Base-by-base conservation (phyloP, 1,140 invertebrate species). In the Tribolium madens region DNA sequence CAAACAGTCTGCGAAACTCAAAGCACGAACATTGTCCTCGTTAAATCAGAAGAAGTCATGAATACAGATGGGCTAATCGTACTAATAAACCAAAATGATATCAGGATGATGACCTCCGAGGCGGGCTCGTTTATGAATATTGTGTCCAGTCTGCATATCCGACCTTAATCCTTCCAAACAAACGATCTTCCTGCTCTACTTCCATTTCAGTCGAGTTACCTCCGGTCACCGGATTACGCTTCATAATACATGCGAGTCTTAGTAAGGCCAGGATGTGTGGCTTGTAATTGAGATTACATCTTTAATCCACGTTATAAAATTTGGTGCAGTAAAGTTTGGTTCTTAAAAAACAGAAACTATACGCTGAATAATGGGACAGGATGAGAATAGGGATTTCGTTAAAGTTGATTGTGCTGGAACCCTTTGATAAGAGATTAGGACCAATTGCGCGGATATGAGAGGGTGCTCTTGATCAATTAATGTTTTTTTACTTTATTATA, bases 281-380 rank as follows among this genome's bases (percentile, higher is more conserved):
- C 57, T 64, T 64, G 57, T 64, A 64, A 64, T 64, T 64, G 57
- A 64, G 57, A 64, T 64, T 64, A 64, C 57, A 64, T 64, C 57
- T 64, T 64, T 64, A 64, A 64, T 31, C 57, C 57, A 13, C 57
- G 57, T 33, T 64, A 13, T 64, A 33, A 36, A 64, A 33, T 60
- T 60, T 18, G 10, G n/a, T n/a, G 13, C 12, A 42, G 9, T n/a
- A 42, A 42, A 42, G 0, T 42, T 42, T 42, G 9, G 7, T 2
- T 9, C 9, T 2, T 42, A 2, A 57, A 57, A 57, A 57, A 57
- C 52, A 21, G 2, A 57, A 57, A 57, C 17, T 57, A 21, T 64
- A 33, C 57, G 6, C n/a, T 64, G 26, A 64, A 64, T 64, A 64
- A 33, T 13, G n/a, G 21, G 26, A 31, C 26, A 1, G 21, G 12